phyloP scores from a whole-genome alignment of 92 coral and sea anemone species.

The Palythoa heliodiscus region DNA sequence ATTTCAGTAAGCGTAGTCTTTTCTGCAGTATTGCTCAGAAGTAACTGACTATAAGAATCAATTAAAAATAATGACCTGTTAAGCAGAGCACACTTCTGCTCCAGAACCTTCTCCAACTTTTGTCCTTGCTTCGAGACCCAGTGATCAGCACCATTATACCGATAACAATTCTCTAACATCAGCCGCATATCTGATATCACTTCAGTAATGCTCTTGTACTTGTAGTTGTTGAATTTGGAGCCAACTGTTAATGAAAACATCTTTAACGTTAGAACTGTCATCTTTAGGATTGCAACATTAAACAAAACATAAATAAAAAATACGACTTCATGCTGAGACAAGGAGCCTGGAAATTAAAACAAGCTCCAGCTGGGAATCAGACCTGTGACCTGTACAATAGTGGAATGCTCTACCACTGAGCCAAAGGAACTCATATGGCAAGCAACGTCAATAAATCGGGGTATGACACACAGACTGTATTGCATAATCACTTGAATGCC shows the following conservation, averaged over 20 bases:
- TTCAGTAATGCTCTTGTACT: constrained; percentile 88
- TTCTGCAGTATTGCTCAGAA: too few species aligned
- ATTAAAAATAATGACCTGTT: constrained; percentile 68
- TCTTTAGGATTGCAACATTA: background rate
- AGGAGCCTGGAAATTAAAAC: too few species aligned
- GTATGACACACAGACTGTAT: too few species aligned
- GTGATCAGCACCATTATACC: constrained; percentile 92
- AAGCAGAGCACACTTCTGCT: constrained; percentile 91
- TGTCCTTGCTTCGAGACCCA: constrained; percentile 98
- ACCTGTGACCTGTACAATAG: too few species aligned
- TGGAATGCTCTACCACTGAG: too few species aligned
- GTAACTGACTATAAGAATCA: background rate
- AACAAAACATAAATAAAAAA: background rate
- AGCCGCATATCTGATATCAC: constrained; percentile 87
- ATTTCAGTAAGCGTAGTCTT: too few species aligned
- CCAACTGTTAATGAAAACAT: constrained; percentile 70
- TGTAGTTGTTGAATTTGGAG: constrained; percentile 75
- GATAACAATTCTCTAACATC: constrained; percentile 94
- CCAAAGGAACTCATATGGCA: too few species aligned
- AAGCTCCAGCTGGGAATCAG: too few species aligned
- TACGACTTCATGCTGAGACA: background rate
- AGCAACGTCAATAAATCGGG: too few species aligned
- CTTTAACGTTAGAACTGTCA: background rate
- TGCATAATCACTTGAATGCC: too few species aligned
- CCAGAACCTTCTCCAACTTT: constrained; percentile 89